Percentiles rank a stretch among this genome's conserved stretches.
Evolutionary conservation across 2,797 vertebrate genomes (phyloP).

Genomic region (Oophaga sylvatica): DNA sequence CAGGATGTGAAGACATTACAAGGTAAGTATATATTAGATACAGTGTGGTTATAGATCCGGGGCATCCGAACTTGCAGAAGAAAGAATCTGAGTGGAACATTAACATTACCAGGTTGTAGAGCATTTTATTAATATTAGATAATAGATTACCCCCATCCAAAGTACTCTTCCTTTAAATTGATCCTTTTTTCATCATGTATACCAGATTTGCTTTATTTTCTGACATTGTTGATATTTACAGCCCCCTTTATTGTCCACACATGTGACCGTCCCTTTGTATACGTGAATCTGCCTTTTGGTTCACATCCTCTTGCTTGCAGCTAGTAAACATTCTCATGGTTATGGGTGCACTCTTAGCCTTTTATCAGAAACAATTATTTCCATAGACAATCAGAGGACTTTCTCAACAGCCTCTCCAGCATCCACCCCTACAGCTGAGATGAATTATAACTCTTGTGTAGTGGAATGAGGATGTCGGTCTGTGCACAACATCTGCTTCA

Average conservation of each 20-base stretch:
- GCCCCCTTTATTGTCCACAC: neutral
- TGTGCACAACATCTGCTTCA: slow-evolving; percentile 68
- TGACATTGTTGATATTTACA: neutral
- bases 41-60: neutral
- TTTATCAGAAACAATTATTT: slow-evolving; percentile 24
- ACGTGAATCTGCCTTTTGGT: neutral
- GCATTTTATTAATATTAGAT: neutral
- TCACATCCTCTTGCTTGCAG: slow-evolving; percentile 39
- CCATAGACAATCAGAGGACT: slow-evolving; percentile 14
- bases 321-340: slow-evolving; percentile 49
- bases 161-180: neutral
- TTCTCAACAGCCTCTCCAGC: slow-evolving; percentile 53
- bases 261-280: neutral
- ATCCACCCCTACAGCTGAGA: slow-evolving; percentile 66
- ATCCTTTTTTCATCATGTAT: neutral
- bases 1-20: no score
- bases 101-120: neutral
- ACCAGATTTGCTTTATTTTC: neutral
- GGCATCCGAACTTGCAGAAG: neutral
- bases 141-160: neutral
- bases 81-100: neutral
- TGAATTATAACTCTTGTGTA: slow-evolving; percentile 63
- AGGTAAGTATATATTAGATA: no score
- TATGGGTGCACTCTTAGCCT: slow-evolving; percentile 1
- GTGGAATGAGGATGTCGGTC: slow-evolving; percentile 69